Evolutionary conservation across 1,140 invertebrate species (phyloP), one percentile per base, ranked within the genome.

Genomic region (Megalonaias nervosa): DNA sequence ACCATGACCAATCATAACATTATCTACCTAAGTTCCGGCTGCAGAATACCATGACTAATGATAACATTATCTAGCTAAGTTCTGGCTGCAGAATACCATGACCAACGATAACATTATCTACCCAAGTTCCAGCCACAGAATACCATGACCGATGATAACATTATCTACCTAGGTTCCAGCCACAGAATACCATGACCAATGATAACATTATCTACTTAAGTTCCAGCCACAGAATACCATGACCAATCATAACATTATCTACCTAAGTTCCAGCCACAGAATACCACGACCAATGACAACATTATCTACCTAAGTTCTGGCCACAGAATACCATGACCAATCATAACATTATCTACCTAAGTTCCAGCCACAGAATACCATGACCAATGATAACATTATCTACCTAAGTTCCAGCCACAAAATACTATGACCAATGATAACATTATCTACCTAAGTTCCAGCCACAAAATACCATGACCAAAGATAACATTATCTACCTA

Each of bases 351-450:
- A 38, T 48, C 58, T 80, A 96, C 95, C 97, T 94, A 14, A 99
- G 91, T 90, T 99, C 97, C 4, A 97, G 97, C 57, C 98, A 92
- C 14, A 99, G 91, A 85, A 99, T 99, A 67, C 98, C 98, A 89
- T 99, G 97, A 1, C 98, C 98, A 79, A 99, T 99, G 79, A 99
- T 99, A 86, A 99, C n/a, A n/a, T n/a, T n/a, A n/a, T n/a, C n/a
- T n/a, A n/a, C n/a, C n/a, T n/a, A n/a, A n/a, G n/a, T n/a, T n/a
- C n/a, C n/a, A n/a, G 26, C 26, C 2, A 26, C 1, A 26, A 2
- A 26, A 26, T 26, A 26, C 26, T 2, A 26, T 26, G 26, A 26
- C 26, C 26, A 26, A 26, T 26, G 26, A 2, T 26, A 38, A 38
- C 38, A 38, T 5, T 38, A 38, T 48, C 58, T 80, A 96, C 95